phyloP scores from a whole-genome alignment of 2,888 invertebrate genomes.

The Mythimna albipuncta region DNA sequence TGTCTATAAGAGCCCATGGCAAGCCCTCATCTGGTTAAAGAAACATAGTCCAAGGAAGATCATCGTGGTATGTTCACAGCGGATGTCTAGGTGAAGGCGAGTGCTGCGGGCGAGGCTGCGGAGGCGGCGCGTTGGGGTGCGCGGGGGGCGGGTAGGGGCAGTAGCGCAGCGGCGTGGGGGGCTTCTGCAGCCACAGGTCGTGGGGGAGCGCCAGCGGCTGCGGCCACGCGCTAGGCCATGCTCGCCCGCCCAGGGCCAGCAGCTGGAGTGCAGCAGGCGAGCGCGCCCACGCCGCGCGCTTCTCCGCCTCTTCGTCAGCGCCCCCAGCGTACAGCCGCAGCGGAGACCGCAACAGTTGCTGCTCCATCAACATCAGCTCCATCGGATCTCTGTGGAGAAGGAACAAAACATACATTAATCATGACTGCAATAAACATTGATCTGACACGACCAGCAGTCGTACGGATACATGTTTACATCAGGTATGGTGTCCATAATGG shows the following conservation, averaged over 20 bases:
- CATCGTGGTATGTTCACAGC: constrained; percentile 75
- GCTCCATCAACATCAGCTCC: constrained; percentile 95
- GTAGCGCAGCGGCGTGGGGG: constrained; percentile 90
- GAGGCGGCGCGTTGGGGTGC: constrained; percentile 73
- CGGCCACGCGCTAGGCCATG: constrained; percentile 96
- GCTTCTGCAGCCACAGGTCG: constrained; percentile 98
- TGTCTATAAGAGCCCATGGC: constrained; percentile 2
- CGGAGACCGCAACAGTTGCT: constrained; percentile 93
- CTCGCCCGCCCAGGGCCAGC: constrained; percentile 92
- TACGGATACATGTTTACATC: neutral
- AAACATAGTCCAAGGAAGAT: constrained; percentile 48
- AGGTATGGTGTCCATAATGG: neutral
- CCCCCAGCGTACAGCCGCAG: constrained; percentile 92
- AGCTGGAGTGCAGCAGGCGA: constrained; percentile 86
- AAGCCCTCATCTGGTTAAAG: constrained; percentile 23
- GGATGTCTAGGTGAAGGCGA: constrained; percentile 84
- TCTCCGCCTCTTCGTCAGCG: constrained; percentile 90
- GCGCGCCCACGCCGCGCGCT: constrained; percentile 90
- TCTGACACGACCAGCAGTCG: neutral
- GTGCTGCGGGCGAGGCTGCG: constrained; percentile 75
- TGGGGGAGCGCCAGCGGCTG: constrained; percentile 96
- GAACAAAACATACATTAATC: constrained; percentile 41
- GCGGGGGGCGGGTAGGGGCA: constrained; percentile 92
- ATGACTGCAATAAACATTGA: neutral
- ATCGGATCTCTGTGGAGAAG: constrained; percentile 93